phyloP scores from a whole-genome alignment of 2,113 vertebrate species.

The Callithrix jacchus region DNA sequence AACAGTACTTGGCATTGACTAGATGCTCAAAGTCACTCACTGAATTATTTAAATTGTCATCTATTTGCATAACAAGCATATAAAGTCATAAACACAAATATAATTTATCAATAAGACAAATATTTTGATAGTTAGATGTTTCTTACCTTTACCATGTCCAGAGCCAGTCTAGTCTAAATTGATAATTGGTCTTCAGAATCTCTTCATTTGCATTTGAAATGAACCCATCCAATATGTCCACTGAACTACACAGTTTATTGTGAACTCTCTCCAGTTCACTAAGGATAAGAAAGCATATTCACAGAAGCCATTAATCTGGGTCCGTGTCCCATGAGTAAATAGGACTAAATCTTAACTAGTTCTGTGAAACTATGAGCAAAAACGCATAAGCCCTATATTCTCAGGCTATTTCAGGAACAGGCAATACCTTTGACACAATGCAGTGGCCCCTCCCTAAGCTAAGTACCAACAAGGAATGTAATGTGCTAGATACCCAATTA shows the following conservation, averaged over 20 bases:
- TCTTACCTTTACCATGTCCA: not conserved
- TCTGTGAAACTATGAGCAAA: not conserved
- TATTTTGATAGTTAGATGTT: not conserved
- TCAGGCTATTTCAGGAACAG: not conserved
- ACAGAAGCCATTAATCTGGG: not conserved
- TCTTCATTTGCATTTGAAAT: conserved; percentile 3
- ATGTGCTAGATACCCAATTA: not conserved
- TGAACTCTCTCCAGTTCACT: not conserved
- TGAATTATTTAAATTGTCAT: not conserved
- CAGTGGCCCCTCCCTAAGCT: not conserved
- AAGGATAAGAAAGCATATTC: not conserved
- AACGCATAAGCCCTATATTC: not conserved
- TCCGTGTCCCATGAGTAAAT: not conserved
- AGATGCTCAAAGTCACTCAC: not conserved
- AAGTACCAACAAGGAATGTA: not conserved
- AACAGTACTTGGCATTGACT: not conserved
- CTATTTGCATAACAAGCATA: not conserved
- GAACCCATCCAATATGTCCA: not conserved
- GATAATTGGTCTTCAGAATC: not conserved
- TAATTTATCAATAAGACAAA: not conserved
- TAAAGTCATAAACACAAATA: not conserved
- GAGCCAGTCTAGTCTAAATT: not conserved
- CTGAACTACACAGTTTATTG: not conserved
- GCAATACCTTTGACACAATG: not conserved
- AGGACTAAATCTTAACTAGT: not conserved